Percentiles rank a stretch among this genome's conserved stretches.
These are phyloP conservation scores for Cervus canadensis DNA, from an alignment of 2,113 vertebrate species.

Conservation along the genomic window DNA sequence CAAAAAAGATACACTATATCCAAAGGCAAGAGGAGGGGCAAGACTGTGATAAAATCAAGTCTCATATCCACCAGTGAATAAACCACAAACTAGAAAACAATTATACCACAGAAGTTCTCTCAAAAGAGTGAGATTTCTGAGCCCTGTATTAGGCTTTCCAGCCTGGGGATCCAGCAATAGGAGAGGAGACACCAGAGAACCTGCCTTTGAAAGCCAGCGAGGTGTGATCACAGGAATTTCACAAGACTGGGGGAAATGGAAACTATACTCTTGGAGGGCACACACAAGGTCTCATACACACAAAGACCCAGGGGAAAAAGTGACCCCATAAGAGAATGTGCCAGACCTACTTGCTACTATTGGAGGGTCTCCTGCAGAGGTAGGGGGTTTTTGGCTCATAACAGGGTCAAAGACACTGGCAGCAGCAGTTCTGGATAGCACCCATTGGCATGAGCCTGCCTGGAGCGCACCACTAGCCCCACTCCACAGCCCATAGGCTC, in stretches of 20 bases:
- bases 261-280: background rate
- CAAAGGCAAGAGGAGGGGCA: background rate
- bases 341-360: background rate
- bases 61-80: background rate
- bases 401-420: background rate
- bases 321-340: background rate
- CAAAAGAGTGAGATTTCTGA: background rate
- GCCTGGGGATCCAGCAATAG: background rate
- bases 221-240: background rate
- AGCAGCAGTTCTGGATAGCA: background rate
- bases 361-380: background rate
- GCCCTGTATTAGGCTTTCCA: background rate
- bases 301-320: background rate
- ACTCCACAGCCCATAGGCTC: background rate
- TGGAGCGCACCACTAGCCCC: fast-evolving
- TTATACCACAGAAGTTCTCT: background rate
- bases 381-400: background rate
- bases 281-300: background rate
- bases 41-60: background rate
- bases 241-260: background rate
- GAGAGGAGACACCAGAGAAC: background rate
- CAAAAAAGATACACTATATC: background rate
- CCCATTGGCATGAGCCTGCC: background rate
- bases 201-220: background rate
- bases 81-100: background rate